phyloP scores from a whole-genome alignment of 1,140 invertebrate genomes.

The Ceratitis capitata region DNA sequence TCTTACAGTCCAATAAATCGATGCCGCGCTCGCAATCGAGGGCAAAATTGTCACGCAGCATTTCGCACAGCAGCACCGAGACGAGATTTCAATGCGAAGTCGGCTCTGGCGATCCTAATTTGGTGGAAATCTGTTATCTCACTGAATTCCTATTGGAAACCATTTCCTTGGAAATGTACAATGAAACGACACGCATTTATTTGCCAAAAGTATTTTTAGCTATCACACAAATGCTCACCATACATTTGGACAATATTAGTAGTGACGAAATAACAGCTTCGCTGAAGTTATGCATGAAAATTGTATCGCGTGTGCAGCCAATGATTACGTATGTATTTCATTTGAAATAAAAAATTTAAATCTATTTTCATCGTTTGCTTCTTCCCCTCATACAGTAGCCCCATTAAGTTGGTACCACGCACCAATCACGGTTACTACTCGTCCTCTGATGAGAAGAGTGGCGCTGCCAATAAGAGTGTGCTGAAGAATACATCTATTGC shows the following conservation, averaged over 20 bases:
- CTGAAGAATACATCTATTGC: conserved; percentile 10
- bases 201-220: conserved; percentile 78
- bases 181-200: conserved; percentile 83
- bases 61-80: conserved; percentile 32
- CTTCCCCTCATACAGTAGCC: conserved; percentile 56
- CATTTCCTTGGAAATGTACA: conserved; percentile 81
- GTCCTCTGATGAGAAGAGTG: conserved; percentile 42
- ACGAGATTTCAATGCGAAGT: conserved; percentile 67
- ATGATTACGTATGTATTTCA: conserved; percentile 63
- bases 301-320: conserved; percentile 81
- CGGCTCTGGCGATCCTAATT: conserved; percentile 70
- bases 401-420: conserved; percentile 53
- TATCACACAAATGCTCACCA: conserved; percentile 72
- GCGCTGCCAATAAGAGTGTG: conserved; percentile 16
- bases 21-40: background rate
- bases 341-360: background rate
- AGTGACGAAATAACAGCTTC: conserved; percentile 73
- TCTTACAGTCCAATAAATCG: conserved; percentile 14
- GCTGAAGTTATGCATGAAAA: conserved; percentile 78
- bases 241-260: conserved; percentile 70
- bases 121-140: conserved; percentile 76
- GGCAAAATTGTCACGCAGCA: background rate
- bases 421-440: conserved; percentile 40
- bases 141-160: conserved; percentile 83
- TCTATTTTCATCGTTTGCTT: conserved; percentile 52